phyloP scores from a whole-genome alignment of 2,888 invertebrate species.

The Ichneumon xanthorius region DNA sequence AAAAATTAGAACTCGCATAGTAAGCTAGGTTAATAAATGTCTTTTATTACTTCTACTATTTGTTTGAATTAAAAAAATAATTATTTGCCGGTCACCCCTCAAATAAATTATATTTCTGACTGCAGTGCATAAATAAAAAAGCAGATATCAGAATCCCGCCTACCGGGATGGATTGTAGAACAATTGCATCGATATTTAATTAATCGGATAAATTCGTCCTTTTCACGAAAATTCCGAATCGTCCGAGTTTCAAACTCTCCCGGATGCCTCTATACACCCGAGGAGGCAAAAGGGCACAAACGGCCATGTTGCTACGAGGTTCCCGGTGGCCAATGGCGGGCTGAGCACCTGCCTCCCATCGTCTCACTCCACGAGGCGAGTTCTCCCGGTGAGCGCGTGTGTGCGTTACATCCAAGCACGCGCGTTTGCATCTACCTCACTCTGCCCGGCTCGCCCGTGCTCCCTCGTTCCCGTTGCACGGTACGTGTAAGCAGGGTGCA shows the following conservation, averaged over 20 bases:
- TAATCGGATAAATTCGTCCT: not conserved
- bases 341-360: constrained; percentile 84
- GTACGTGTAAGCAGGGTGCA: constrained; percentile 15
- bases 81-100: too few species aligned
- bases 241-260: constrained; percentile 23
- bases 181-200: not conserved
- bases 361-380: constrained; percentile 78
- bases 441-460: not conserved
- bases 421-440: constrained; percentile 39
- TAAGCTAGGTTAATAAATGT: too few species aligned
- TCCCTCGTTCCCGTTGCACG: constrained; percentile 1
- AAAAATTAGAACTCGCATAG: too few species aligned
- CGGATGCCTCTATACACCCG: constrained; percentile 16
- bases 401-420: constrained; percentile 46
- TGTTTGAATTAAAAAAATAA: too few species aligned
- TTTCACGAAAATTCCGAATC: not conserved
- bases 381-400: constrained; percentile 67
- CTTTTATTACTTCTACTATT: too few species aligned
- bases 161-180: not conserved
- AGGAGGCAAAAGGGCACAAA: constrained; percentile 78
- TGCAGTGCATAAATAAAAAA: not conserved
- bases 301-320: constrained; percentile 84
- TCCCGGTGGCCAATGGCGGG: constrained; percentile 82
- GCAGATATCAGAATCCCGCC: not conserved
- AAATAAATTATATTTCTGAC: not conserved